These are phyloP conservation scores for Acleris laterana DNA, from an alignment of 2,888 invertebrate genomes.

Conservation along the genomic window DNA sequence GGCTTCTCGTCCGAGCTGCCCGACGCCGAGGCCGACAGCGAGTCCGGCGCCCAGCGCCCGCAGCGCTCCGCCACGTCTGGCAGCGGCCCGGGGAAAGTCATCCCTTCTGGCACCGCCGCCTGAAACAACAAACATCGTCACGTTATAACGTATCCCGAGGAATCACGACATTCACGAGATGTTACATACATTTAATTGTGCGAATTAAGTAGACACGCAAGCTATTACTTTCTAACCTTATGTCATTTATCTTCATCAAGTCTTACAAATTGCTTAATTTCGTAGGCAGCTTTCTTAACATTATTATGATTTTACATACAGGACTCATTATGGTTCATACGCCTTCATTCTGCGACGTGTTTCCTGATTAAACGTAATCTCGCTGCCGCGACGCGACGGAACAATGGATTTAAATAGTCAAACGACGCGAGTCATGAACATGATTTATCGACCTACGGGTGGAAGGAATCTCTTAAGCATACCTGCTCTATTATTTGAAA, in stretches of 20 bases:
- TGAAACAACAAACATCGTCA: slow-evolving; percentile 51
- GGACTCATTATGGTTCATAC: slow-evolving; percentile 37
- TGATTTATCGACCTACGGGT: slow-evolving; percentile 9
- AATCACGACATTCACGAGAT: slow-evolving; percentile 14
- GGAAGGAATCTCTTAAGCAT: not conserved
- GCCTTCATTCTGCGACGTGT: slow-evolving; percentile 49
- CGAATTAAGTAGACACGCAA: slow-evolving; percentile 27
- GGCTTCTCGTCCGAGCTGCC: slow-evolving; percentile 82
- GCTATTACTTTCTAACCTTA: slow-evolving; percentile 31
- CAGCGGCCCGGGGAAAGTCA: slow-evolving; percentile 80
- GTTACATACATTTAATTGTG: slow-evolving; percentile 15
- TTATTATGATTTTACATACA: slow-evolving; percentile 34
- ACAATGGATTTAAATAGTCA: slow-evolving; percentile 54
- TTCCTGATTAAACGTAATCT: slow-evolving; percentile 61
- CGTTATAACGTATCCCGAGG: slow-evolving; percentile 7
- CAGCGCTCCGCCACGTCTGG: slow-evolving; percentile 82
- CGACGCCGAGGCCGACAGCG: slow-evolving; percentile 77
- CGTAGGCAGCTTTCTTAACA: slow-evolving; percentile 32
- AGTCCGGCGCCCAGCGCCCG: slow-evolving; percentile 80
- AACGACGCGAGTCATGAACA: slow-evolving; percentile 35
- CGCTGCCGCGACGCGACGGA: slow-evolving; percentile 47
- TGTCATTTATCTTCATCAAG: slow-evolving; percentile 36
- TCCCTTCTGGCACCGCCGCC: slow-evolving; percentile 80
- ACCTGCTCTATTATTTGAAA: not conserved
- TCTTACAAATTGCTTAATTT: slow-evolving; percentile 35